Conservation (phyloP, 2,113 vertebrate genomes). For the Oriolus oriolus region DNA sequence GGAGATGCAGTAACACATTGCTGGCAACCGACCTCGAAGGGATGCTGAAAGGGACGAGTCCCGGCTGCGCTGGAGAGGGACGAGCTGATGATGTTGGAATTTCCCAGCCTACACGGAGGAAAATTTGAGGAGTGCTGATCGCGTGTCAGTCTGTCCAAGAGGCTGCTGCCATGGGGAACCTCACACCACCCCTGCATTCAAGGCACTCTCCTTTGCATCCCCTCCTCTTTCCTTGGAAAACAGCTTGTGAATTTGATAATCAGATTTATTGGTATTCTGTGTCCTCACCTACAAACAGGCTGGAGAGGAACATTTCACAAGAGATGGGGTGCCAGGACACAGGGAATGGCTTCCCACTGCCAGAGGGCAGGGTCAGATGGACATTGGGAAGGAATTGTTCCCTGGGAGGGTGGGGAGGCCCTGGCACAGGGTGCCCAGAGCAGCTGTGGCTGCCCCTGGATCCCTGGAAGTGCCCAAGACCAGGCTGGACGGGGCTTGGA, state of each 20-base stretch:
- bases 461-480: not conserved
- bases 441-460: not conserved
- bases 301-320: not conserved
- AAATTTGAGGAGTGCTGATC: not conserved
- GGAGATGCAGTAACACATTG: not conserved
- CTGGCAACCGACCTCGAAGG: not conserved
- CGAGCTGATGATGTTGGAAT: not conserved
- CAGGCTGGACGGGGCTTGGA: not conserved
- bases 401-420: accelerated
- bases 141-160: accelerated
- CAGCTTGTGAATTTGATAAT: not conserved
- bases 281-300: not conserved
- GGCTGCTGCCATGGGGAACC: not conserved
- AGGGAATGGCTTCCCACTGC: not conserved
- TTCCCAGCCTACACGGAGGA: not conserved
- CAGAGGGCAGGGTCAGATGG: accelerated
- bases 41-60: not conserved
- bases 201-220: not conserved
- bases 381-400: not conserved
- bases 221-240: not conserved
- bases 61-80: not conserved
- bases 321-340: too few species aligned
- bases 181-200: not conserved
- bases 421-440: not conserved
- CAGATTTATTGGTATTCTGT: not conserved